phyloP scores from a whole-genome alignment of 2,888 invertebrate genomes.

The Anarsia innoxiella region DNA sequence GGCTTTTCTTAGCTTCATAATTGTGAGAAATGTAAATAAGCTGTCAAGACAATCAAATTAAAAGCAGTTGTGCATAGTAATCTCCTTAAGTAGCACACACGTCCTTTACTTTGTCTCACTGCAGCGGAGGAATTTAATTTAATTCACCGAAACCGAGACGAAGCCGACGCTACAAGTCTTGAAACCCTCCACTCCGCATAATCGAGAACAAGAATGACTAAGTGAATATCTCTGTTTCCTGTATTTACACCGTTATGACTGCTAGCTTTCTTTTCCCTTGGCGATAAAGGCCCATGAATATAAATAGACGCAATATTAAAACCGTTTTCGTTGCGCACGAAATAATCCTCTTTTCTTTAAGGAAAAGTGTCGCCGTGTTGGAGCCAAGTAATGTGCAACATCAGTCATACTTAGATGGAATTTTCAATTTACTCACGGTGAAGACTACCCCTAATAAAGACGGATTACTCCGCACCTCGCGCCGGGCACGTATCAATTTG shows the following conservation, averaged over 20 bases:
- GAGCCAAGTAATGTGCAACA: slow-evolving; percentile 64
- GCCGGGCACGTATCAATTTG: slow-evolving; percentile 44
- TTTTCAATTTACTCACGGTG: slow-evolving; percentile 67
- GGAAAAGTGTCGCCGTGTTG: slow-evolving; percentile 56
- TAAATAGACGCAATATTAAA: slow-evolving; percentile 70
- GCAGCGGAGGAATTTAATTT: slow-evolving; percentile 8
- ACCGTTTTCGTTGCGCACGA: slow-evolving; percentile 48
- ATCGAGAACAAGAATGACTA: slow-evolving; percentile 43
- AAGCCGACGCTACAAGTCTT: neutral
- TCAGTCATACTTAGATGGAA: slow-evolving; percentile 72
- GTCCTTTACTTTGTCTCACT: too few relatives aligned
- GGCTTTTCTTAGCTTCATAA: too few relatives aligned
- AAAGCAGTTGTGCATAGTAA: too few relatives aligned
- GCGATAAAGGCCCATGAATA: slow-evolving; percentile 62
- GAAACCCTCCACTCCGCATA: slow-evolving; percentile 18
- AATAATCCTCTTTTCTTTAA: slow-evolving; percentile 67
- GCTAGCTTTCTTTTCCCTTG: slow-evolving; percentile 40
- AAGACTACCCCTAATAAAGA: slow-evolving; percentile 61
- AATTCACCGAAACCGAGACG: slow-evolving; percentile 5
- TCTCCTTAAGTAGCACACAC: too few relatives aligned
- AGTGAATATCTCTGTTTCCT: slow-evolving; percentile 60
- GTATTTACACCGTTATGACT: slow-evolving; percentile 53
- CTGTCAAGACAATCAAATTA: too few relatives aligned
- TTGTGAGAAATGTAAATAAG: too few relatives aligned
- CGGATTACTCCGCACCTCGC: slow-evolving; percentile 48